phyloP scores from a whole-genome alignment of 1,140 invertebrate genomes.

The Sycophaga agraensis region DNA sequence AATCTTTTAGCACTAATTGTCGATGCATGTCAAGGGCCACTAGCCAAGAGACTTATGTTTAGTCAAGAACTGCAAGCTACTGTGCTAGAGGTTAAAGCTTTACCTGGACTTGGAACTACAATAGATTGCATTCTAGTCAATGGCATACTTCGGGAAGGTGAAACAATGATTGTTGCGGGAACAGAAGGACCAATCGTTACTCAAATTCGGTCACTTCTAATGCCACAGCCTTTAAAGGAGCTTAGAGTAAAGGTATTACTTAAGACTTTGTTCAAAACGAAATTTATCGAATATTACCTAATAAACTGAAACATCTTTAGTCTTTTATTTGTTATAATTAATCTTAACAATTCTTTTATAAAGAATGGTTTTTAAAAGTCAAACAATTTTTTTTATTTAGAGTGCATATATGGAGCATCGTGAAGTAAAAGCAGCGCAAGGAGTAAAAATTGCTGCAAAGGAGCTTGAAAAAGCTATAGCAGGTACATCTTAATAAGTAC shows the following conservation, averaged over 20 bases:
- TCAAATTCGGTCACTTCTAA: constrained; percentile 93
- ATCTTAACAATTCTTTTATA: constrained; percentile 21
- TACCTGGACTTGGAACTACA: constrained; percentile 96
- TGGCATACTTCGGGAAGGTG: constrained; percentile 87
- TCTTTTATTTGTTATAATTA: constrained; percentile 3
- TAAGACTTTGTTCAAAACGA: no score
- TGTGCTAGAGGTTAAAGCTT: constrained; percentile 98
- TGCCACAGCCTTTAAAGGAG: constrained; percentile 97
- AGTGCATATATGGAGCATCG: constrained; percentile 96
- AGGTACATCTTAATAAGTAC: constrained; percentile 54
- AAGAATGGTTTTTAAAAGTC: no score
- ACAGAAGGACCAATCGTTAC: constrained; percentile 98
- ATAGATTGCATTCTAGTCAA: constrained; percentile 99
- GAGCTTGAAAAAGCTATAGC: constrained; percentile 98
- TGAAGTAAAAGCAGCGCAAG: constrained; percentile 93
- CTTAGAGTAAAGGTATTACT: constrained; percentile 96
- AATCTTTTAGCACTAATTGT: constrained; percentile 93
- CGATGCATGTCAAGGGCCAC: constrained; percentile 85
- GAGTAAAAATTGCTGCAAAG: constrained; percentile 97
- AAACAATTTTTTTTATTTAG: no score
- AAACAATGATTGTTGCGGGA: constrained; percentile 93
- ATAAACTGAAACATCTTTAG: background rate
- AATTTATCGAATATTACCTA: constrained; percentile 11
- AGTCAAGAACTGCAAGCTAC: constrained; percentile 94
- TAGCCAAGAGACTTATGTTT: constrained; percentile 89